A percentile compares a stretch with the other conserved stretches of the same genome.
Conservation (phyloP, 2,888 invertebrate genomes). For the Drosophila cognata region DNA sequence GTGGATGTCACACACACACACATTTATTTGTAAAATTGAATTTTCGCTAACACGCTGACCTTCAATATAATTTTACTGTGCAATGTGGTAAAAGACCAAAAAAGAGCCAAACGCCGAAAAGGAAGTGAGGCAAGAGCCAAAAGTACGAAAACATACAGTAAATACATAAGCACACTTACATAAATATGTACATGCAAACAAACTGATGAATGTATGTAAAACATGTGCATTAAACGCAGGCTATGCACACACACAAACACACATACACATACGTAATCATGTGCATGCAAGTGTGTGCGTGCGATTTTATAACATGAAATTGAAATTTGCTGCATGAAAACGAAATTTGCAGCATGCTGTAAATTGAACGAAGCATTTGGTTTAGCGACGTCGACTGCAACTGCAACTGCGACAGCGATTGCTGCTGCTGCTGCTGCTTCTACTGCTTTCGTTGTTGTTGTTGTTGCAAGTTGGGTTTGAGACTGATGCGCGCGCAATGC, state of each 20-base stretch:
- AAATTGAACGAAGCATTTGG: constrained; percentile 58
- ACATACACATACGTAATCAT: constrained; percentile 16
- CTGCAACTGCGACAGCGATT: constrained; percentile 9
- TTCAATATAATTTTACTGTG: constrained; percentile 71
- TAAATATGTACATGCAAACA: constrained; percentile 3
- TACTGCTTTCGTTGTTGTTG: neutral
- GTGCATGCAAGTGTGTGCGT: constrained; percentile 34
- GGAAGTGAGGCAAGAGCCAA: constrained; percentile 64
- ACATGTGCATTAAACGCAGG: constrained; percentile 38
- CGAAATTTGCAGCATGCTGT: constrained; percentile 76
- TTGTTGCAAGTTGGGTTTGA: constrained; percentile 45
- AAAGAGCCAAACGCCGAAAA: constrained; percentile 56
- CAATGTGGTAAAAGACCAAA: constrained; percentile 30
- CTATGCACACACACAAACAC: constrained; percentile 9
- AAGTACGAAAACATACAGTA: constrained; percentile 36
- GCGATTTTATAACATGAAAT: constrained; percentile 75
- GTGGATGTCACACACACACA: neutral
- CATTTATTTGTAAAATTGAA: constrained; percentile 24
- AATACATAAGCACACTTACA: neutral
- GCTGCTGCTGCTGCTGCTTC: neutral
- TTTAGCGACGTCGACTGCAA: constrained; percentile 9
- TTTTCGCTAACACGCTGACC: constrained; percentile 78
- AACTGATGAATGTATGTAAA: constrained; percentile 17
- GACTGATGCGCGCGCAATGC: constrained; percentile 70
- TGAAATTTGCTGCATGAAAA: constrained; percentile 80